Evolutionary conservation across 2,888 invertebrate species (phyloP), one percentile per base, ranked within the genome.

Genomic region (Didymodactylos carnosus): DNA sequence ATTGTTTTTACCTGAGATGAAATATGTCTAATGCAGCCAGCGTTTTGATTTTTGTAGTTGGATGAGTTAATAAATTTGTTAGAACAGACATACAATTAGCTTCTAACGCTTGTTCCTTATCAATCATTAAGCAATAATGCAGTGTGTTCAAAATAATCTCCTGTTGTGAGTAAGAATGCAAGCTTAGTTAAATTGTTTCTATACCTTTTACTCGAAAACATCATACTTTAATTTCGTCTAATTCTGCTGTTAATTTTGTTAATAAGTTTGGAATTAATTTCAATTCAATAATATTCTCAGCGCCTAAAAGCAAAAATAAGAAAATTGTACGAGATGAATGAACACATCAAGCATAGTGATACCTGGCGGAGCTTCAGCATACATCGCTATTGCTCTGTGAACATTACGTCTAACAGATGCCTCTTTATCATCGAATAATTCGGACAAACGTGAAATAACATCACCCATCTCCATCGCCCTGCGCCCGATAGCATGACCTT

Each of bases 1-100:
- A 29, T 16, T 3, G 25, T n/a, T 16, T 29, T 2, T 77, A 82
- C 82, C 82, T 82, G 14, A 83, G 78, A 73, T 83, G 81, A 80
- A 83, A 82, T 72, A 83, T 82, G 76, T 81, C 81, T 75, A 82
- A 76, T 27, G 83, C 83, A 69, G 82, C 82, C 72, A 81, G 81
- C 23, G 81, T 80, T 74, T 80, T 77, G 72, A 83, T 81, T 40
- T 77, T 77, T 7, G 77, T 77, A 25, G 78, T 77, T 27, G 77
- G 75, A 76, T 82, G 80, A 69, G 76, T 73, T 8, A 83, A 78
- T 16, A 82, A 78, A 10, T 78, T 76, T 23, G 81, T 81, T 74
- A 82, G 82, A 13, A 79, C 78, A 74, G 79, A 78, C 81, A 82
- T 81, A 10, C 80, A 81, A n/a, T 78, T 77, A 35, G 72, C 75